Conservation (phyloP, 2,113 vertebrate species). For the Myxocyprinus asiaticus region DNA sequence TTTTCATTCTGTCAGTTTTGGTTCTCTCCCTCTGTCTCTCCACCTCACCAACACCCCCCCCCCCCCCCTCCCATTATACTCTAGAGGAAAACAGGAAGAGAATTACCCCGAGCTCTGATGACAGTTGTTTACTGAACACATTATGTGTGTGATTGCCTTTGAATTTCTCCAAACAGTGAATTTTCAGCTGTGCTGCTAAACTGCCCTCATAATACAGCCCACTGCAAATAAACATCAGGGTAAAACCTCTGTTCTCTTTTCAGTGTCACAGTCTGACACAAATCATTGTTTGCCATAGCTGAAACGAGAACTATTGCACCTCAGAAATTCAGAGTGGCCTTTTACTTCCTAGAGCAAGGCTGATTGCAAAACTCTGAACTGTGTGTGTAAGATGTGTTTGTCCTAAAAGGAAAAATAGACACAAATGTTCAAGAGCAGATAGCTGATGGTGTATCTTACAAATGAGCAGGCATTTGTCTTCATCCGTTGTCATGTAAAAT, state of each 20-base stretch:
- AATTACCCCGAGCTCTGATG: slow-evolving; percentile 73
- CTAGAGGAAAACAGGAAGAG: slow-evolving; percentile 74
- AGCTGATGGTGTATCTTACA: too few species aligned
- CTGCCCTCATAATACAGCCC: slow-evolving; percentile 60
- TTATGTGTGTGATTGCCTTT: slow-evolving; percentile 63
- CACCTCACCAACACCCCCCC: neutral
- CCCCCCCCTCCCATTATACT: slow-evolving; percentile 35
- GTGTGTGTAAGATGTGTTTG: neutral
- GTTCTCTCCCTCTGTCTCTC: slow-evolving; percentile 7
- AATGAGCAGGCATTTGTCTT: too few species aligned
- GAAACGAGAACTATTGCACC: slow-evolving; percentile 25
- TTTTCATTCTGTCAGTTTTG: slow-evolving; percentile 7
- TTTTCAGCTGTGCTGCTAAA: slow-evolving; percentile 60
- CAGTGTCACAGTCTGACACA: slow-evolving; percentile 44
- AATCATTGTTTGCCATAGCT: slow-evolving; percentile 19
- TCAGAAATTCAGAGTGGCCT: neutral
- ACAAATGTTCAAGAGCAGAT: neutral
- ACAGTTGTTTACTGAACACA: slow-evolving; percentile 67
- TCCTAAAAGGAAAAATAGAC: neutral
- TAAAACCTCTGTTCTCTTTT: slow-evolving; percentile 56
- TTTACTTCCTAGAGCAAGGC: slow-evolving; percentile 4
- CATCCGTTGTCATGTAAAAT: too few species aligned
- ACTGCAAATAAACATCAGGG: slow-evolving; percentile 63
- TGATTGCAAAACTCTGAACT: neutral
- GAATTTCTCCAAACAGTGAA: slow-evolving; percentile 51